phyloP scores from a whole-genome alignment of 1,140 invertebrate genomes.

The Neotoxoptera formosana region DNA sequence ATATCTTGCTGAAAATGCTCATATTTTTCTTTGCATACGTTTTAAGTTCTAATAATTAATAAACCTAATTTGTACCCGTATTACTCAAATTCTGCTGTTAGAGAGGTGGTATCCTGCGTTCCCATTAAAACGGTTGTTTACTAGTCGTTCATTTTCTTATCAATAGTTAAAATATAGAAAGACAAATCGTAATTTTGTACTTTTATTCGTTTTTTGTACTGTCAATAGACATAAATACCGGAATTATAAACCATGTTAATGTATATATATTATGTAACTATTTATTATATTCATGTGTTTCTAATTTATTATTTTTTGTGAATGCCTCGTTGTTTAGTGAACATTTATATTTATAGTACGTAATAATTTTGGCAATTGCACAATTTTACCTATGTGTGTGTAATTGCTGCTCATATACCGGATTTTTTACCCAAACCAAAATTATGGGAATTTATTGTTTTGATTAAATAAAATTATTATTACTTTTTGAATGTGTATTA shows the following conservation, averaged over 20 bases:
- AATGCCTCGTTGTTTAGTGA: not conserved
- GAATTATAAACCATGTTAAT: not conserved
- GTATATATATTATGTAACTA: not conserved
- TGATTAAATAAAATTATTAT: not conserved
- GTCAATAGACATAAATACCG: not conserved
- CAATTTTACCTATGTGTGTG: not conserved
- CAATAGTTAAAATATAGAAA: not conserved
- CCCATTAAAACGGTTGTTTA: not conserved
- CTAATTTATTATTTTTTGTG: constrained; percentile 35
- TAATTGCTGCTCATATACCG: constrained; percentile 34
- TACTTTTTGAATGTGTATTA: not conserved
- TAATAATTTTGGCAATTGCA: not conserved
- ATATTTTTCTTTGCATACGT: not conserved
- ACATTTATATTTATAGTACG: not conserved
- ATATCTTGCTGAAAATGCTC: not conserved
- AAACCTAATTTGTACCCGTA: not conserved
- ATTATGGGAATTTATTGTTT: not conserved
- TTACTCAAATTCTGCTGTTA: not conserved
- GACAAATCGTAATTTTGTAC: not conserved
- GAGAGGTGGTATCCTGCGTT: not conserved
- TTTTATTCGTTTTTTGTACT: constrained; percentile 1
- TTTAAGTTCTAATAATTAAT: not conserved
- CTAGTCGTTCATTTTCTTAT: constrained; percentile 7
- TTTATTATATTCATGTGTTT: not conserved
- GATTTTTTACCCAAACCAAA: not conserved